These are phyloP conservation scores for Drosophila bifasciata DNA, from an alignment of 1,140 invertebrate genomes.

Conservation along the genomic window DNA sequence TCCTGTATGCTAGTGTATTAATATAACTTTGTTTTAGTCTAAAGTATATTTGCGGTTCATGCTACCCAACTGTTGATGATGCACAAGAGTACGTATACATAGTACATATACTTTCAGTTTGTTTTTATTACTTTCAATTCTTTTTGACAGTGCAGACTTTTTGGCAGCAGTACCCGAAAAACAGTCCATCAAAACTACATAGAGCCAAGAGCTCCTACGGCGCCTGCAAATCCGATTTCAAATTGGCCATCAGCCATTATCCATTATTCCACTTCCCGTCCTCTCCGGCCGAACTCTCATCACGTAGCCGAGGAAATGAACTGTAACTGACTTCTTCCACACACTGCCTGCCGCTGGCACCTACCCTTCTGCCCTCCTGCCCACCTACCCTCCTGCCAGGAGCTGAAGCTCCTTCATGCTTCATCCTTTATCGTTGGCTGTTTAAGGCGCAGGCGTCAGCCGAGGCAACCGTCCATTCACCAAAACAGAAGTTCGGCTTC, in stretches of 20 bases:
- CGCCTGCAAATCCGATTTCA: conserved; percentile 1
- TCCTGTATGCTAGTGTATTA: too few species aligned
- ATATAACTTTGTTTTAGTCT: too few species aligned
- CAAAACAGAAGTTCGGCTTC: conserved; percentile 47
- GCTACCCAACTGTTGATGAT: too few species aligned
- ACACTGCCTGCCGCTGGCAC: conserved; percentile 7
- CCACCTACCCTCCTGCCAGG: not conserved
- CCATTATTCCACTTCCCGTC: conserved; percentile 13
- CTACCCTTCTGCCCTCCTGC: not conserved
- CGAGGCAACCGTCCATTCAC: conserved; percentile 45
- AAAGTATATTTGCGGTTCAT: too few species aligned
- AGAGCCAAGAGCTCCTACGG: not conserved
- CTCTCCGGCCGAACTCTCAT: conserved; percentile 20
- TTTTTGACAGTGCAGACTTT: too few species aligned
- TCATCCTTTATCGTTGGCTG: not conserved
- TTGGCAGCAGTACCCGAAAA: not conserved
- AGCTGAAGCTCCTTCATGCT: too few species aligned
- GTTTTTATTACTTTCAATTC: too few species aligned
- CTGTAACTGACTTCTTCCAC: conserved; percentile 55
- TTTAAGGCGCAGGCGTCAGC: conserved; percentile 36
- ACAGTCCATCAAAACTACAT: conserved; percentile 12
- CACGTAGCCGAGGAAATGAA: conserved; percentile 58
- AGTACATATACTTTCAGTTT: too few species aligned
- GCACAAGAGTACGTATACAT: too few species aligned
- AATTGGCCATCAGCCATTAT: conserved; percentile 26